These are phyloP conservation scores for Chaetodon trifascialis DNA, from an alignment of 2,113 vertebrate species.

Conservation along the genomic window DNA sequence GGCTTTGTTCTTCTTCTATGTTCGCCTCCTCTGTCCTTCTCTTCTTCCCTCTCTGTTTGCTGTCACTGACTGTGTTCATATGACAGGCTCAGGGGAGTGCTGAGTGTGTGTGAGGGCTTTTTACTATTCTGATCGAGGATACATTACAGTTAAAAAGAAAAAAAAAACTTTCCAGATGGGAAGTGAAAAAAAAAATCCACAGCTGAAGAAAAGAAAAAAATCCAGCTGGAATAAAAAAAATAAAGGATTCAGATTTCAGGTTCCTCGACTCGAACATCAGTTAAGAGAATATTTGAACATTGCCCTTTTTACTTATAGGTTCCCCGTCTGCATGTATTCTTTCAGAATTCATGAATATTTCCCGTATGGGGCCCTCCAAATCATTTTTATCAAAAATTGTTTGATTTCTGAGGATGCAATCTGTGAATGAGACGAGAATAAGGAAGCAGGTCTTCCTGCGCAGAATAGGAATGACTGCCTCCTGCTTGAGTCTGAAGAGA, in stretches of 20 bases:
- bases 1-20: background rate
- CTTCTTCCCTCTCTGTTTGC: slow-evolving; percentile 28
- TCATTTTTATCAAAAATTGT: slow-evolving; percentile 34
- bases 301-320: slow-evolving; percentile 39
- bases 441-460: slow-evolving; percentile 1
- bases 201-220: background rate
- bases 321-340: slow-evolving; percentile 7
- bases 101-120: background rate
- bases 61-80: slow-evolving; percentile 20
- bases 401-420: slow-evolving; percentile 50
- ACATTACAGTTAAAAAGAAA: slow-evolving; percentile 34
- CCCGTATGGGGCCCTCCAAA: background rate
- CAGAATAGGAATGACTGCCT: slow-evolving; percentile 16
- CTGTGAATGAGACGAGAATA: slow-evolving; percentile 22
- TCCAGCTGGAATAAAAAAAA: slow-evolving; percentile 36
- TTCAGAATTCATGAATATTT: slow-evolving; percentile 67
- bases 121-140: slow-evolving; percentile 27
- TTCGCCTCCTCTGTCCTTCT: background rate
- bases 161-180: slow-evolving; percentile 79
- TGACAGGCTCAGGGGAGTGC: slow-evolving; percentile 23
- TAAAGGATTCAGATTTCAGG: slow-evolving; percentile 43
- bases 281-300: slow-evolving; percentile 60
- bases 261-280: slow-evolving; percentile 31
- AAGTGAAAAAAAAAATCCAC: background rate
- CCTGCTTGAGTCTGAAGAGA: background rate